phyloP scores from a whole-genome alignment of 2,113 vertebrate genomes.

The Campylorhamphus procurvoides region DNA sequence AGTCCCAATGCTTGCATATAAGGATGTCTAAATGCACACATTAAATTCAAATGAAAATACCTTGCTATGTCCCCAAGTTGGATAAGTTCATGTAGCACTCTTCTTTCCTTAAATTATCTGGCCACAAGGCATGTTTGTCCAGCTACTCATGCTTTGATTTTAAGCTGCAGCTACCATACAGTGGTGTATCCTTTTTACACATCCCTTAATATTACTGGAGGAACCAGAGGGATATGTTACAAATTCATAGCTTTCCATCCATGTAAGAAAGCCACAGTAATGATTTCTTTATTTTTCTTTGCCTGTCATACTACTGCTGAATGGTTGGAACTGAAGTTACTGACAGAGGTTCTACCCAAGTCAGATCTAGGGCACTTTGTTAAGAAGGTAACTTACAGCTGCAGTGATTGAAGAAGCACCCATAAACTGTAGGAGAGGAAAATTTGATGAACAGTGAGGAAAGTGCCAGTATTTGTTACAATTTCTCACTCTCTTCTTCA shows the following conservation, averaged over 20 bases:
- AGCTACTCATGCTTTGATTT: neutral
- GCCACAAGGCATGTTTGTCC: neutral
- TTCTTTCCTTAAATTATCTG: neutral
- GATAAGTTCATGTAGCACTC: neutral
- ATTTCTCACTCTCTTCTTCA: neutral
- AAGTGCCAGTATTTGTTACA: neutral
- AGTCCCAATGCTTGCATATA: neutral
- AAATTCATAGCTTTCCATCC: neutral
- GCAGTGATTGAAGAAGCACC: neutral
- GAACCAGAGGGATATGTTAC: neutral
- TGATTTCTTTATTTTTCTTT: conserved; percentile 13
- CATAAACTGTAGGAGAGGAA: neutral
- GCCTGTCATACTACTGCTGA: neutral
- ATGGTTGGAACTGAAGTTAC: neutral
- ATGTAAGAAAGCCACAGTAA: neutral
- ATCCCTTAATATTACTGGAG: neutral
- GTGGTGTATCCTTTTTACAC: neutral
- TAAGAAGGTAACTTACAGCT: neutral
- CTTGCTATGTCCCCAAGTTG: neutral
- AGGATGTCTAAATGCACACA: neutral
- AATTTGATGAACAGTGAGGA: neutral
- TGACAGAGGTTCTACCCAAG: neutral
- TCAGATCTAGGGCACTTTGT: neutral
- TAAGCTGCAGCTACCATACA: neutral
- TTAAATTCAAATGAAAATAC: neutral